Evolutionary conservation across 2,888 invertebrate species (phyloP).

Genomic region (Ophion ventricosus): DNA sequence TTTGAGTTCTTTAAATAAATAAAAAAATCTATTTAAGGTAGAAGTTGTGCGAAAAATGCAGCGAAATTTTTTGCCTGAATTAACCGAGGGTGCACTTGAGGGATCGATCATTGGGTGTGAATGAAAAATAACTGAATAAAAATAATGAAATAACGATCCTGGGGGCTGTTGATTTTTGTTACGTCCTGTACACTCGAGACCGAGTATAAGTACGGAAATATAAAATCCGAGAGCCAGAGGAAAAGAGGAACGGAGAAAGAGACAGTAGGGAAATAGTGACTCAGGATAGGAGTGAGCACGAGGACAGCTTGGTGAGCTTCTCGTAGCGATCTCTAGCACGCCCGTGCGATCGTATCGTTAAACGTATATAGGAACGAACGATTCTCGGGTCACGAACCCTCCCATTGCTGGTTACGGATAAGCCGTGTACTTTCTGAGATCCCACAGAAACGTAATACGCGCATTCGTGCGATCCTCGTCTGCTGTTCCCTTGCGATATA

Average conservation of each 20-base stretch:
- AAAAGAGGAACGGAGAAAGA: background rate
- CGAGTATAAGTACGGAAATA: background rate
- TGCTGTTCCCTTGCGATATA: slow-evolving; percentile 40
- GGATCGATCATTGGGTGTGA: background rate
- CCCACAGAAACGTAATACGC: slow-evolving; percentile 25
- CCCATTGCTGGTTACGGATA: slow-evolving; percentile 59
- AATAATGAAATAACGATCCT: background rate
- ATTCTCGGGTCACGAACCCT: slow-evolving; percentile 67
- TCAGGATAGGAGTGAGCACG: slow-evolving; percentile 40
- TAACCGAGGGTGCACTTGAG: background rate
- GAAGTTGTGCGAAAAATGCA: background rate
- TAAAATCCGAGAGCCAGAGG: background rate
- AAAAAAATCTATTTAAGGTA: background rate
- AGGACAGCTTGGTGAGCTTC: slow-evolving; percentile 56
- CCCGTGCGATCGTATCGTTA: slow-evolving; percentile 66
- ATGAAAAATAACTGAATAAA: background rate
- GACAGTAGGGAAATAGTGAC: background rate
- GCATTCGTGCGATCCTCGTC: slow-evolving; percentile 37
- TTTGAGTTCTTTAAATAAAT: background rate
- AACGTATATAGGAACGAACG: slow-evolving; percentile 61
- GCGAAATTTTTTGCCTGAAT: background rate
- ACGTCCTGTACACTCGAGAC: background rate
- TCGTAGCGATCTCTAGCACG: slow-evolving; percentile 32
- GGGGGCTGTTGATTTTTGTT: background rate
- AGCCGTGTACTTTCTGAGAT: slow-evolving; percentile 32